These are phyloP conservation scores for Mythimna pallens DNA, from an alignment of 2,888 invertebrate genomes.

Conservation along the genomic window DNA sequence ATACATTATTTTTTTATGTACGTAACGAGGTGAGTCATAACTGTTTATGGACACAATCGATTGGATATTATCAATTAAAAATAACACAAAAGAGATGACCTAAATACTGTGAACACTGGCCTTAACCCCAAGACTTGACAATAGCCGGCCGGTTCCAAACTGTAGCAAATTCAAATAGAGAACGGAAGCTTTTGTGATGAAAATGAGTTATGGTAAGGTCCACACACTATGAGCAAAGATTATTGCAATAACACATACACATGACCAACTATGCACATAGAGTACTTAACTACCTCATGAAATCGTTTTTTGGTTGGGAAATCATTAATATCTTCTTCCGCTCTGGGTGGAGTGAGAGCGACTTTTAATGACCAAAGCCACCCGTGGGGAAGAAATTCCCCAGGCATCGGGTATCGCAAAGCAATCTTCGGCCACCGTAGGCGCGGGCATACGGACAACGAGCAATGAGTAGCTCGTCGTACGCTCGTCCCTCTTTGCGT, in stretches of 20 bases:
- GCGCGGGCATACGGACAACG: no score
- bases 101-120: conserved; percentile 5
- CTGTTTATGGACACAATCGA: background rate
- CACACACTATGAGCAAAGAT: background rate
- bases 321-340: no score
- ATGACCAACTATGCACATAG: background rate
- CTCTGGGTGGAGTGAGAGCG: no score
- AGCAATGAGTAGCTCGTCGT: no score
- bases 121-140: conserved; percentile 4
- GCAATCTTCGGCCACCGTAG: no score
- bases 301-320: no score
- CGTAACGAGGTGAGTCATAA: background rate
- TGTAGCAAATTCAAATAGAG: conserved; percentile 10
- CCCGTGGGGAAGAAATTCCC: no score
- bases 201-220: background rate
- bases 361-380: no score
- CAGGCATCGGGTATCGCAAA: no score
- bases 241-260: background rate
- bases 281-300: no score
- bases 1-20: background rate
- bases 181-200: conserved; percentile 17
- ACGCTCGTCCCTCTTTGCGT: no score
- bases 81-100: conserved; percentile 11
- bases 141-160: background rate
- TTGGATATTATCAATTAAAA: conserved; percentile 9